phyloP scores from a whole-genome alignment of 2,888 invertebrate genomes.

The Lasioglossum figueresi region DNA sequence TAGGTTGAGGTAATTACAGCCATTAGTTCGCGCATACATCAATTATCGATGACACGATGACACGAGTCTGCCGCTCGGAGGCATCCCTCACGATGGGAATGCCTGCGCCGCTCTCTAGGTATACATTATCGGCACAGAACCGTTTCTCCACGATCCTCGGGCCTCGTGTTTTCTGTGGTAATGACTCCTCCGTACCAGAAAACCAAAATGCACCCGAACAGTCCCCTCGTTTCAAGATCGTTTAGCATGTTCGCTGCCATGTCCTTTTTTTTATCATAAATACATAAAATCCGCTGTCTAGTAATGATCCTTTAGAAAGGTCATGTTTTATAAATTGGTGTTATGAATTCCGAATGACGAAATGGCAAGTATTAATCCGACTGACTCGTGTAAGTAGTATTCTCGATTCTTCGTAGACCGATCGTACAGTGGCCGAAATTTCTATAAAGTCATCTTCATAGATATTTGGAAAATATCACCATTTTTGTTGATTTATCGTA shows the following conservation, averaged over 20 bases:
- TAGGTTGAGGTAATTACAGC: conserved; percentile 81
- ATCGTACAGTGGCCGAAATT: no score
- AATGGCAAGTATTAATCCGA: background rate
- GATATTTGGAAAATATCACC: no score
- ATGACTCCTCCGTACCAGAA: conserved; percentile 4
- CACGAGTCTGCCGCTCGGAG: conserved; percentile 76
- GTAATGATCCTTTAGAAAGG: no score
- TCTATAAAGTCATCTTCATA: no score
- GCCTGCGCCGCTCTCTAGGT: conserved; percentile 39
- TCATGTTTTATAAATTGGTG: background rate
- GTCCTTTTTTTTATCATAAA: no score
- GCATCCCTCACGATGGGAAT: conserved; percentile 75
- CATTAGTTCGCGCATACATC: conserved; percentile 82
- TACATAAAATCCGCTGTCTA: no score
- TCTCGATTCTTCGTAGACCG: background rate
- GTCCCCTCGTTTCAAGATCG: background rate
- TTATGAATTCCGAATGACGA: background rate
- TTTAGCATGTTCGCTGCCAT: background rate
- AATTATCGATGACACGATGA: conserved; percentile 83
- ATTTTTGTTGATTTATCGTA: no score
- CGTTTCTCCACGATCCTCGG: conserved; percentile 29
- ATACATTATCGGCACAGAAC: conserved; percentile 39
- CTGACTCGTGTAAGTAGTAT: background rate
- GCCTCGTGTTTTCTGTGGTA: conserved; percentile 15
- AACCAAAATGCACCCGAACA: no score